Base-by-base conservation (phyloP, 2,113 vertebrate genomes). In the Etia nguti region DNA sequence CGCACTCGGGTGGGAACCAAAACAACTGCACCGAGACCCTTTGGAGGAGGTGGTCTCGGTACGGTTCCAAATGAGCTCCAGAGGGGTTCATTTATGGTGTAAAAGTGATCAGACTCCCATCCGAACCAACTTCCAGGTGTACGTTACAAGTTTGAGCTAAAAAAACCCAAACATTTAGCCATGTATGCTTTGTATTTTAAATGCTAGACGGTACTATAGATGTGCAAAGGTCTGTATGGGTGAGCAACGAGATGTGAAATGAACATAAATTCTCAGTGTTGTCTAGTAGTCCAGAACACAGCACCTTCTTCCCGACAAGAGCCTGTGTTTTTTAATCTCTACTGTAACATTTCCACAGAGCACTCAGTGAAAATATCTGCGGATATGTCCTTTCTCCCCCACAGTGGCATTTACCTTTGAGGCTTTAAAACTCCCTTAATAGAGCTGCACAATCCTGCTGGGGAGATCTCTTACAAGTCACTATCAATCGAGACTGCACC, bases 401-500 rank as follows among this genome's bases (percentile, higher is more conserved):
- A 65, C 80, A 16, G 59, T 24, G 57, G 8, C 4, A 15, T 80
- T 73, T 83, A 52, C 79, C 68, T 86, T 73, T 20, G n/a, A 50
- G 77, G 52, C 43, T 46, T 65, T 65, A 62, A 87, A 87, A 41
- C 13, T 62, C n/a, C 16, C 16, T 34, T 10, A 86, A 31, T 85
- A 82, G 48, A 81, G 43, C 70, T 29, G 36, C 4, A 15, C 50
- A 13, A 34, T 26, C 73, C 80, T 24, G 16, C 57, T 31, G 65
- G 65, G 52, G 50, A 48, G 20, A 54, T 59, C 29, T 41, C 75
- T 86, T 65, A 31, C 20, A 31, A 20, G 55, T 81, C 62, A 2
- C 60, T 55, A 65, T 54, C 75, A 83, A 11, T 82, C 38, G n/a
- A 54, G 70, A 57, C 24, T 55, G 2, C 77, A 13, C 75, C 20